phyloP scores from a whole-genome alignment of 1,140 invertebrate genomes.

The Chrysomallon squamiferum region DNA sequence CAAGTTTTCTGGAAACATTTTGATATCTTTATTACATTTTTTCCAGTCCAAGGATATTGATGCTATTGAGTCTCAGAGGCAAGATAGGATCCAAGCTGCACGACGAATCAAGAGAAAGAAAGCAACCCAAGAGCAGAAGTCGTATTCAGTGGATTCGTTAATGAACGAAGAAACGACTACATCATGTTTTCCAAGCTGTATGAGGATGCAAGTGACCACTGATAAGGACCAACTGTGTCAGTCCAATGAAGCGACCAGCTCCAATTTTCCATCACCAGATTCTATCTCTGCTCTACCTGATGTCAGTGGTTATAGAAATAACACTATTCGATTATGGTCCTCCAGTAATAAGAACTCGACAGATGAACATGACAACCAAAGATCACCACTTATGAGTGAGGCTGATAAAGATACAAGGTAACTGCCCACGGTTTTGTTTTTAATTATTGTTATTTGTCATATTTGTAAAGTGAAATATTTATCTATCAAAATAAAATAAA shows the following conservation, averaged over 20 bases:
- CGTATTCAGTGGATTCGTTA: slow-evolving; percentile 26
- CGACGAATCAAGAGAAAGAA: slow-evolving; percentile 49
- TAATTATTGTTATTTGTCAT: too few relatives aligned
- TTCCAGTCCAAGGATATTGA: slow-evolving; percentile 55
- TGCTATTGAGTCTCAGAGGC: slow-evolving; percentile 48
- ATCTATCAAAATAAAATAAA: too few relatives aligned
- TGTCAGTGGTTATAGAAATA: too few relatives aligned
- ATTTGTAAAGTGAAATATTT: too few relatives aligned
- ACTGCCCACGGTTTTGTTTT: too few relatives aligned
- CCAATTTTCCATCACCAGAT: slow-evolving; percentile 42
- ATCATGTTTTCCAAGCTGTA: slow-evolving; percentile 55
- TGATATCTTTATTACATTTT: slow-evolving; percentile 18
- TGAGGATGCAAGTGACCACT: slow-evolving; percentile 44
- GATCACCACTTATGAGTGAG: slow-evolving; percentile 39
- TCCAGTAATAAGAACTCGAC: slow-evolving; percentile 25
- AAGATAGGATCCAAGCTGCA: slow-evolving; percentile 51
- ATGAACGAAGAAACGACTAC: slow-evolving; percentile 36
- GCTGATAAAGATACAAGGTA: slow-evolving; percentile 25
- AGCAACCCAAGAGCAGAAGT: slow-evolving; percentile 38
- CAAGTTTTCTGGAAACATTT: not conserved
- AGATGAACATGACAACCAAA: slow-evolving; percentile 36
- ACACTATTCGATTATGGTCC: slow-evolving; percentile 14
- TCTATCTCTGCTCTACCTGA: slow-evolving; percentile 48
- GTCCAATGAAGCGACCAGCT: slow-evolving; percentile 34
- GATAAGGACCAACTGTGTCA: slow-evolving; percentile 38